Evolutionary conservation across 2,797 vertebrate genomes (phyloP).

Genomic region (Myotis daubentonii): DNA sequence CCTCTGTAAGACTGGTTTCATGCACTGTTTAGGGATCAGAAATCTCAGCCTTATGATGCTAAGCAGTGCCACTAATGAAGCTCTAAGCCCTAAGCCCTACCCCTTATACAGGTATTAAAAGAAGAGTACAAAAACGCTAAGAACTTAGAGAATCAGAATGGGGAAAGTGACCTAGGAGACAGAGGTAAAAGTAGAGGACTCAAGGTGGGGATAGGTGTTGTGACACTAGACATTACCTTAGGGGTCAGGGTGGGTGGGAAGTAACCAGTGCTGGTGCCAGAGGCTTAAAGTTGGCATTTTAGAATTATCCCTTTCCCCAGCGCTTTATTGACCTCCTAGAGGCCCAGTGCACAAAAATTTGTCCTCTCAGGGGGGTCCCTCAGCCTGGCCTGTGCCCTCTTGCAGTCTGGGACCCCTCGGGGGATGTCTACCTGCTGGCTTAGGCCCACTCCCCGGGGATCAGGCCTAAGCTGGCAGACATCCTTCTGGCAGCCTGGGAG

Average conservation of each 20-base stretch:
- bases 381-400: too few species aligned
- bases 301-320: background rate
- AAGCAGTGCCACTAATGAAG: background rate
- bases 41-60: background rate
- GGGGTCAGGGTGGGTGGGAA: background rate
- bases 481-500: too few species aligned
- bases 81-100: too few species aligned
- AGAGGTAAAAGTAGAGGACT: background rate
- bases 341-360: too few species aligned
- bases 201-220: background rate
- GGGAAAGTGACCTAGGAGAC: background rate
- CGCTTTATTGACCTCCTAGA: background rate
- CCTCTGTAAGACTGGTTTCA: background rate
- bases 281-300: background rate
- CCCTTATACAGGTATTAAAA: background rate
- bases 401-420: too few species aligned
- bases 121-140: background rate
- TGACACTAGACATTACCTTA: background rate
- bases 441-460: too few species aligned
- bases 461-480: too few species aligned
- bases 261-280: background rate
- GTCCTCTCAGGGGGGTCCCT: too few species aligned
- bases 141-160: background rate
- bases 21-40: background rate
- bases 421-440: too few species aligned